These are phyloP conservation scores for Tribolium madens DNA, from an alignment of 1,140 invertebrate species.

Conservation along the genomic window DNA sequence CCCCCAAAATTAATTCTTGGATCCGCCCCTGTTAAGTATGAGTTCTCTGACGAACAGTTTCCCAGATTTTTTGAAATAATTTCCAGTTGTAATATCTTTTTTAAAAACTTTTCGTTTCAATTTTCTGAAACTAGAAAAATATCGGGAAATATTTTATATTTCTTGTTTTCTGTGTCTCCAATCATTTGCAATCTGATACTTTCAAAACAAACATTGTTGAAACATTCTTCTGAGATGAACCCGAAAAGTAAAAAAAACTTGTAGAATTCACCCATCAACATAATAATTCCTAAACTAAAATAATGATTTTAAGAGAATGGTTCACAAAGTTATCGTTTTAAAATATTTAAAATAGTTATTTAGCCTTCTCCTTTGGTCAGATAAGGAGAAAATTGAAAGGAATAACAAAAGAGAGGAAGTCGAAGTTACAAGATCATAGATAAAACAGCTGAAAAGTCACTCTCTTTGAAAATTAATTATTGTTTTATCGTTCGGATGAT, in stretches of 20 bases:
- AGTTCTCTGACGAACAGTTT: no score
- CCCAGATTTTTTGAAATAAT: no score
- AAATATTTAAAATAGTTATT: not conserved
- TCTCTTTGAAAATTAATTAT: not conserved
- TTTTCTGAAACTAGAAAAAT: no score
- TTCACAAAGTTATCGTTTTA: not conserved
- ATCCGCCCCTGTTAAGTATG: no score
- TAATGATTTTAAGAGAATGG: not conserved
- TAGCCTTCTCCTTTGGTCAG: no score
- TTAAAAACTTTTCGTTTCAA: no score
- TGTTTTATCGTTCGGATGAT: not conserved
- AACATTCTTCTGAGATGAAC: not conserved
- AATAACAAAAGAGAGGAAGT: conserved; percentile 23
- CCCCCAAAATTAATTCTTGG: no score
- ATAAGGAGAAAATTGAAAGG: not conserved
- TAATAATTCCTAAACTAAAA: not conserved
- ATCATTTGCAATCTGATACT: not conserved
- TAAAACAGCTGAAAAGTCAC: not conserved
- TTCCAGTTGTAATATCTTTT: no score
- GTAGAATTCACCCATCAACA: not conserved
- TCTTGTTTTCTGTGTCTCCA: no score
- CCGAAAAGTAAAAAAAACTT: not conserved
- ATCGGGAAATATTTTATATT: no score
- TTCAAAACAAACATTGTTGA: not conserved
- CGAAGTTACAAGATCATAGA: conserved; percentile 3